Evolutionary conservation across 2,113 vertebrate species (phyloP).

Genomic region (Pituophis catenifer): DNA sequence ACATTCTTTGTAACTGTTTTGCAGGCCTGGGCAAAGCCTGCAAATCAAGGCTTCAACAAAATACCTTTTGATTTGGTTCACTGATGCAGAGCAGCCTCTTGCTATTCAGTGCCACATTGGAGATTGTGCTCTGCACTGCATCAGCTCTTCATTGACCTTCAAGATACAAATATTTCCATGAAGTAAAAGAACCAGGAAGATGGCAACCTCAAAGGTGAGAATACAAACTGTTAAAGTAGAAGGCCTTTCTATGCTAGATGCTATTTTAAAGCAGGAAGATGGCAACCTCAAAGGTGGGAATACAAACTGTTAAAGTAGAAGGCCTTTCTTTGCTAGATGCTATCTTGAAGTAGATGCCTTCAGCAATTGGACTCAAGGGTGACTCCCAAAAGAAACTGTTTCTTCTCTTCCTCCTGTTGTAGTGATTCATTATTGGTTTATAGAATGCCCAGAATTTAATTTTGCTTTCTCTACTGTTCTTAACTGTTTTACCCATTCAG

Average conservation of each 20-base stretch:
- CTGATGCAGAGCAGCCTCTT: not conserved
- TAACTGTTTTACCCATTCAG: not conserved
- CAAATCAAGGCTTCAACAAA: not conserved
- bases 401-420: not conserved
- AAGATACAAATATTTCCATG: not conserved
- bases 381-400: not conserved
- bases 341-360: not conserved
- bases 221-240: not conserved
- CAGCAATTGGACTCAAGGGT: not conserved
- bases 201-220: not conserved
- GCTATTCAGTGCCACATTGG: not conserved
- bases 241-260: not conserved
- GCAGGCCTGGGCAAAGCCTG: not conserved
- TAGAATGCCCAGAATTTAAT: not conserved
- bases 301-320: not conserved
- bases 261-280: not conserved
- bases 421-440: not conserved
- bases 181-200: not conserved
- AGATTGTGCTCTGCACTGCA: not conserved
- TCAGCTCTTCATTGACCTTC: not conserved
- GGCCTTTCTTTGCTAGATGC: not conserved
- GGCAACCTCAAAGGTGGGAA: not conserved
- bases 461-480: not conserved
- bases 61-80: not conserved
- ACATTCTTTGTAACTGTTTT: not conserved